Conservation (phyloP, 2,797 vertebrate genomes). For the Rhabdomys pumilio region DNA sequence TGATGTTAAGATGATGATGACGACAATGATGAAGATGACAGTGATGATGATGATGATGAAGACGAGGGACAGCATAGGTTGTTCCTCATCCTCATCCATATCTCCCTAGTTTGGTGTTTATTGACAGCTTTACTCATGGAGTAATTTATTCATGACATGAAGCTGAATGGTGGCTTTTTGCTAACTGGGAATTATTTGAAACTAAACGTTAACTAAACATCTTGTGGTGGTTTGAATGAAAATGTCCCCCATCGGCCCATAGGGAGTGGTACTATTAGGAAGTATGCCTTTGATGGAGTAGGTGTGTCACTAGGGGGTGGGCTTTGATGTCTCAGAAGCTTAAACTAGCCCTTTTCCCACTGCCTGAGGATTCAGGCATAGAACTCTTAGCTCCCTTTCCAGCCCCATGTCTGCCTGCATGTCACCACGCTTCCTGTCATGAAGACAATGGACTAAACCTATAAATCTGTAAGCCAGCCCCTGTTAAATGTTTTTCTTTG, state of each 20-base stretch:
- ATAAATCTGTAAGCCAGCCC: no score
- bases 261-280: background rate
- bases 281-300: background rate
- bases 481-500: no score
- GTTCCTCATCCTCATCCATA: background rate
- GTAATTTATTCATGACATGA: background rate
- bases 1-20: background rate
- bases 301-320: background rate
- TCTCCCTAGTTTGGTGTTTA: background rate
- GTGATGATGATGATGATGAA: no score
- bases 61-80: background rate
- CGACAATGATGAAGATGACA: no score
- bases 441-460: no score
- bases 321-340: background rate
- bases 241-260: background rate
- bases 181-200: conserved; percentile 22
- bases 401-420: no score
- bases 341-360: no score
- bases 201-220: background rate
- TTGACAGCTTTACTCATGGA: background rate
- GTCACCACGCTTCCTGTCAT: no score
- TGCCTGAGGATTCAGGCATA: no score
- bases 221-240: background rate
- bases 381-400: no score
- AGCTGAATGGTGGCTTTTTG: conserved; percentile 17